Conservation (phyloP, 2,888 invertebrate species). For the Caenorhabditis angaria region DNA sequence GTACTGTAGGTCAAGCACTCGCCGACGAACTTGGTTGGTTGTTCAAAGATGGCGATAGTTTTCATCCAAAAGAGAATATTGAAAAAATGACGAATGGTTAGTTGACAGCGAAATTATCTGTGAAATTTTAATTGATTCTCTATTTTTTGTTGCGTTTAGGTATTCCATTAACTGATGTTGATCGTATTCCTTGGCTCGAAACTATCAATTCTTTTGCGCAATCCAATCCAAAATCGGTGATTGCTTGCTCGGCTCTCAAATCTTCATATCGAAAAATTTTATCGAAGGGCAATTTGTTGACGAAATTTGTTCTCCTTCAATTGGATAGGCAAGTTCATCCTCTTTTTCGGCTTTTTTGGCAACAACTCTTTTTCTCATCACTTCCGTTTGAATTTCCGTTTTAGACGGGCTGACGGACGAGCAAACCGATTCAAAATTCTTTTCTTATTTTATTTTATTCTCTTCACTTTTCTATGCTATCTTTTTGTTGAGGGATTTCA, state of each 20-base stretch:
- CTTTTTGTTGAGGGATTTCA: neutral
- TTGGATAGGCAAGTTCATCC: constrained; percentile 7
- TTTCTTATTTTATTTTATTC: neutral
- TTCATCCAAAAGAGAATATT: constrained; percentile 24
- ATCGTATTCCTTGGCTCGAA: constrained; percentile 34
- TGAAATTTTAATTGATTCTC: neutral
- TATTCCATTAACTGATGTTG: constrained; percentile 22
- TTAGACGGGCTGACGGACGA: neutral
- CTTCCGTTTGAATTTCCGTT: constrained; percentile 20
- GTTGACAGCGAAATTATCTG: neutral
- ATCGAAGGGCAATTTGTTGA: constrained; percentile 5
- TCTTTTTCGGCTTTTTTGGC: neutral
- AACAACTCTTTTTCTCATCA: constrained; percentile 12
- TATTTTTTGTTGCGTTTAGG: constrained; percentile 6
- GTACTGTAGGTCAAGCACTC: constrained; percentile 25
- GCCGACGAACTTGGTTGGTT: constrained; percentile 10
- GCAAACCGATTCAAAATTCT: neutral
- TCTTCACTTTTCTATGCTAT: neutral
- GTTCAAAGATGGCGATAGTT: constrained; percentile 37
- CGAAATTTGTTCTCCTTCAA: constrained; percentile 5
- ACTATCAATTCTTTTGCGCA: constrained; percentile 17
- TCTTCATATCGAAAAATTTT: constrained; percentile 28
- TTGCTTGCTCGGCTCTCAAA: constrained; percentile 37
- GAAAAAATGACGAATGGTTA: constrained; percentile 25
- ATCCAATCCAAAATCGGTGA: constrained; percentile 14